Percentiles rank a stretch among this genome's conserved stretches.
Evolutionary conservation across 35 echinoderm and acorn worm genomes (phyloP).

Genomic region (Patiria miniata): DNA sequence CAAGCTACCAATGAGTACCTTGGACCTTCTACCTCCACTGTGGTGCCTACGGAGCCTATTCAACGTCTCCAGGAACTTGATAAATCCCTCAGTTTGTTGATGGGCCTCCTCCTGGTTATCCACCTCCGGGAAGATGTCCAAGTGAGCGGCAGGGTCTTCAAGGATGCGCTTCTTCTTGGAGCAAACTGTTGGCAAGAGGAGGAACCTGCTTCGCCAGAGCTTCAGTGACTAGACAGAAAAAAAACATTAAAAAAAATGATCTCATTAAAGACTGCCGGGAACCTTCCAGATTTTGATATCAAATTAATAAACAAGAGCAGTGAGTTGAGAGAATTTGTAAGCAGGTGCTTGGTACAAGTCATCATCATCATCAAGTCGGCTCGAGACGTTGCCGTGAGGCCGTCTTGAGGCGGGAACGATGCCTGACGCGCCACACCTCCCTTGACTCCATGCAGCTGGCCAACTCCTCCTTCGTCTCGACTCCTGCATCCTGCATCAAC

Average conservation of each 20-base stretch:
- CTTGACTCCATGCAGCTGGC: too few species aligned
- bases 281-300: too few species aligned
- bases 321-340: neutral
- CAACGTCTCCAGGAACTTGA: conserved; percentile 56
- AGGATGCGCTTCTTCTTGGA: conserved; percentile 40
- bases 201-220: conserved; percentile 68
- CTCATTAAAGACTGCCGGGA: neutral
- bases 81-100: conserved; percentile 44
- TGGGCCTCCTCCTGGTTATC: neutral
- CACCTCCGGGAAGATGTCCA: conserved; percentile 35
- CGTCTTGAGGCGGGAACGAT: too few species aligned
- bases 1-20: neutral
- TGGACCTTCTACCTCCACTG: neutral
- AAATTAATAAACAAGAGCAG: neutral
- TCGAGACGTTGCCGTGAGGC: too few species aligned
- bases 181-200: conserved; percentile 49
- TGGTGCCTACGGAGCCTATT: conserved; percentile 40
- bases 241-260: neutral
- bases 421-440: too few species aligned
- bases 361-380: too few species aligned
- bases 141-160: conserved; percentile 39
- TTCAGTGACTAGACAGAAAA: conserved; percentile 55
- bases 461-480: too few species aligned
- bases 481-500: too few species aligned
- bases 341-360: too few species aligned